These are phyloP conservation scores for Indri indri DNA, from an alignment of 2,113 vertebrate genomes.

Conservation along the genomic window DNA sequence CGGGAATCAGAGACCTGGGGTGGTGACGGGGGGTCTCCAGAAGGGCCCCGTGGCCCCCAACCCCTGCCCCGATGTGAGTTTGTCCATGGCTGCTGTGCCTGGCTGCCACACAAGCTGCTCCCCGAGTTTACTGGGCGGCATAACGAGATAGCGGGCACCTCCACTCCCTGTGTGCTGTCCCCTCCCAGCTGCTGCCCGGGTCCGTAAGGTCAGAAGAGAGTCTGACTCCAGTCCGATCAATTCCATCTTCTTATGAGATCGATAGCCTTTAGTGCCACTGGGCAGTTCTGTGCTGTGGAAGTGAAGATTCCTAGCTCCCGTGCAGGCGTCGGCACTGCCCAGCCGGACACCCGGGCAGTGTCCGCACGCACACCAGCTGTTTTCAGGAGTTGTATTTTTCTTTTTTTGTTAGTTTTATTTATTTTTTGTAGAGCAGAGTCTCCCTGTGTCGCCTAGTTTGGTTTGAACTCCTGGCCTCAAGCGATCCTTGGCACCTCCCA, in stretches of 20 bases:
- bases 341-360: fast-evolving
- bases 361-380: fast-evolving
- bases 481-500: too few relatives aligned
- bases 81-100: background rate
- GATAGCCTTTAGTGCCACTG: background rate
- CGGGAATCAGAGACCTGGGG: background rate
- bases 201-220: background rate
- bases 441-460: too few relatives aligned
- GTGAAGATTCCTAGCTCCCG: background rate
- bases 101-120: background rate
- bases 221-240: too few relatives aligned
- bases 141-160: background rate
- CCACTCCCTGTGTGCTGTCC: background rate
- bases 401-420: too few relatives aligned
- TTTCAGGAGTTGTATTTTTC: background rate
- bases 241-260: background rate
- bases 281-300: too few relatives aligned
- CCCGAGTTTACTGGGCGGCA: background rate
- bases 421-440: too few relatives aligned
- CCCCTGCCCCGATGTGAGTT: fast-evolving
- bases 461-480: too few relatives aligned
- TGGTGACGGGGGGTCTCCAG: too few relatives aligned
- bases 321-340: fast-evolving
- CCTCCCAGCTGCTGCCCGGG: background rate
- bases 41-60: background rate